Base-by-base conservation (phyloP, 2,797 vertebrate species). In the Coregonus sp. region DNA sequence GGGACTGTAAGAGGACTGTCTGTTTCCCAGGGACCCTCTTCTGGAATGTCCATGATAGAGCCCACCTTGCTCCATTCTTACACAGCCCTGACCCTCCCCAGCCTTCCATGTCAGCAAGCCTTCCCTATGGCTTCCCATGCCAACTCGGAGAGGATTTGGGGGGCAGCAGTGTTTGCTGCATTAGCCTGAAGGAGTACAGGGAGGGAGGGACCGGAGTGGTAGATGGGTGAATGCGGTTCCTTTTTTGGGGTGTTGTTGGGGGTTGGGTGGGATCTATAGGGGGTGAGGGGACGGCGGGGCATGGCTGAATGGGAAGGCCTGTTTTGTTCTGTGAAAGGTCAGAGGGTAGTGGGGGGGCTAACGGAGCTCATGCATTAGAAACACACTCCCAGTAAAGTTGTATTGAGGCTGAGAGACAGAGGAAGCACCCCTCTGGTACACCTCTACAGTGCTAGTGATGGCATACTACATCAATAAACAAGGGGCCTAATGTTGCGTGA, bases 41-140 rank as follows among this genome's bases (percentile, higher is more conserved):
- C 77, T 76, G 87, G 81, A 87, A 90, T 88, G 83, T 82, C 76
- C 76, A 66, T 65, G 79, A 81, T 76, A 85, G 77, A 82, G 80
- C 68, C 85, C 81, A 85, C 83, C 84, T 79, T 75, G 78, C 69
- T 80, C 69, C 78, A 76, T 52, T 74, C 72, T 51, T 73, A 37
- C 73, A 14, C 47, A 77, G 61, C 77, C 78, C 68, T 73, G 71
- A 69, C 31, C 54, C 74, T 59, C 74, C 74, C 25, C 56, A 68
- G 20, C 18, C 50, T 20, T 35, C 56, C 56, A 56, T 6, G 16
- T 56, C 16, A 59, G 56, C n/a, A 20, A 59, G n/a, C 56, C 56
- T 59, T 59, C 9, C 2, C 9, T 47, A 11, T 47, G 40, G 40
- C 40, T 47, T 47, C 40, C 9, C 40, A 47, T 47, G 40, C 40